Evolutionary conservation across 2,888 invertebrate species (phyloP).

Genomic region (Theretra japonica): DNA sequence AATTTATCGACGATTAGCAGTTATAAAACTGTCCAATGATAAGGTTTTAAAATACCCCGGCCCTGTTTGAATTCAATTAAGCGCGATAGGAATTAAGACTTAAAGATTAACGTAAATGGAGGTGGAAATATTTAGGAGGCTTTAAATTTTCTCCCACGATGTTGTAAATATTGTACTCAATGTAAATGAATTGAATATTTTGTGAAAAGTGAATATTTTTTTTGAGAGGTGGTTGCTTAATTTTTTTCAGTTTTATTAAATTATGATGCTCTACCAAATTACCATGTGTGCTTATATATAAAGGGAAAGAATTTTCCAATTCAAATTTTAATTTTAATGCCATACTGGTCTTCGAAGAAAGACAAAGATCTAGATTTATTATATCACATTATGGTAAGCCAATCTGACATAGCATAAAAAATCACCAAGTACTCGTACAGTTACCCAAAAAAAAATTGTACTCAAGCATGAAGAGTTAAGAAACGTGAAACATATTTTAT

Average conservation of each 20-base stretch:
- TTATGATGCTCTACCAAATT: too few species aligned
- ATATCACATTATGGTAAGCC: neutral
- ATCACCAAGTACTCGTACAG: neutral
- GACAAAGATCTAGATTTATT: too few species aligned
- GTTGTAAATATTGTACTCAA: neutral
- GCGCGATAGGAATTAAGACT: constrained; percentile 15
- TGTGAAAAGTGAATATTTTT: neutral
- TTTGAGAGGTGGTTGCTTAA: too few species aligned
- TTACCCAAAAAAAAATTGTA: neutral
- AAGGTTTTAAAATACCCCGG: constrained; percentile 26
- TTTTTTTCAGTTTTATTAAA: too few species aligned
- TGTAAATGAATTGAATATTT: neutral
- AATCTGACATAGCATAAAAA: neutral
- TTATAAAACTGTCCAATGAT: constrained; percentile 32
- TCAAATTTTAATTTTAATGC: too few species aligned
- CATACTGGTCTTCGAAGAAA: too few species aligned
- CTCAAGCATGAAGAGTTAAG: neutral
- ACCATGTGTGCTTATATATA: too few species aligned
- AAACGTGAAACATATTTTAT: constrained; percentile 34
- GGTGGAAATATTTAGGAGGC: constrained; percentile 9
- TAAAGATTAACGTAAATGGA: constrained; percentile 20
- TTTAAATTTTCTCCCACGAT: constrained; percentile 16
- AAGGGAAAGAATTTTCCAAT: too few species aligned
- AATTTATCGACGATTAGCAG: constrained; percentile 41
- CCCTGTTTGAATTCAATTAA: constrained; percentile 29